These are phyloP conservation scores for Sebastes variabilis DNA, from an alignment of 2,797 vertebrate genomes.

Conservation along the genomic window DNA sequence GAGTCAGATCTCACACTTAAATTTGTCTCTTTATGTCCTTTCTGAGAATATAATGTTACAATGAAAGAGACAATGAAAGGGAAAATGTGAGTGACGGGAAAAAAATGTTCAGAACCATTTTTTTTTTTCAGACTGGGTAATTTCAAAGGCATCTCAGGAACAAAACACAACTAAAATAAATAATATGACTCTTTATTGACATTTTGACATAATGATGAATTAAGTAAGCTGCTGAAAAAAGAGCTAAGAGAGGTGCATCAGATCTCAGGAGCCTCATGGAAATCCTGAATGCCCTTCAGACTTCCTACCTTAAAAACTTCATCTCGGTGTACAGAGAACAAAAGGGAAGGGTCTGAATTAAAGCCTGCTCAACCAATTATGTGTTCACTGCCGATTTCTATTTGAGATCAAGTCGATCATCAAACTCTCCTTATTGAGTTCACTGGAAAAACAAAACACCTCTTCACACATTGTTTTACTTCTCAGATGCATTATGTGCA, in stretches of 20 bases:
- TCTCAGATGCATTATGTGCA: neutral
- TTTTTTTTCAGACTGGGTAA: neutral
- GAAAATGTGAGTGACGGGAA: neutral
- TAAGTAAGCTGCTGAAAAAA: slow-evolving; percentile 3
- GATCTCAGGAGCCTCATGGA: neutral
- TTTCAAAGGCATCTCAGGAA: neutral
- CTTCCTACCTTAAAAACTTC: slow-evolving; percentile 17
- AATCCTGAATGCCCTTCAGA: slow-evolving; percentile 29
- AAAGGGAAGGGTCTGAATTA: slow-evolving; percentile 35
- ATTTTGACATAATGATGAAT: slow-evolving; percentile 29
- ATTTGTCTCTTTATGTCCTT: slow-evolving; percentile 6
- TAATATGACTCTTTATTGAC: neutral
- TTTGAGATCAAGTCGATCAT: slow-evolving; percentile 24
- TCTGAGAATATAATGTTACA: neutral
- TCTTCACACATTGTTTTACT: neutral
- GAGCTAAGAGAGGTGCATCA: neutral
- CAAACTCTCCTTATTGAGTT: slow-evolving; percentile 1
- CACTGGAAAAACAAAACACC: neutral
- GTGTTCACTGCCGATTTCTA: neutral
- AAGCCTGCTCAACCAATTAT: slow-evolving; percentile 23
- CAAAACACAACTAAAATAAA: slow-evolving; percentile 1
- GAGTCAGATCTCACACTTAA: neutral
- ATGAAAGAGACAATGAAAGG: neutral
- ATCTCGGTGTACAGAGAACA: slow-evolving; percentile 18
- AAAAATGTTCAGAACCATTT: too few species aligned